These are phyloP conservation scores for Aporophyla lueneburgensis DNA, from an alignment of 2,888 invertebrate species.

Conservation along the genomic window DNA sequence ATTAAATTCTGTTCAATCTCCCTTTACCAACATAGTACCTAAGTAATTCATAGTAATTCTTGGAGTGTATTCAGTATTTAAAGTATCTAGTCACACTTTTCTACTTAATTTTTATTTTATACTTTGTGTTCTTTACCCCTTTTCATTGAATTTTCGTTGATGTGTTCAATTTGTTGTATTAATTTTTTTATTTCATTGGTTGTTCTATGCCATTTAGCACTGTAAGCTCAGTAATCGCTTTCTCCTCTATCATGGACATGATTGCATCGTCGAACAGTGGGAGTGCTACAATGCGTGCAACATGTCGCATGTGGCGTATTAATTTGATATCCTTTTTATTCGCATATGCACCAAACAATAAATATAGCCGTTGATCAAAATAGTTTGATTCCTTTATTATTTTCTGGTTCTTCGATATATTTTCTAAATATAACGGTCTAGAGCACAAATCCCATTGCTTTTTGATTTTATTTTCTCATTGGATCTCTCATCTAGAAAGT, in stretches of 20 bases:
- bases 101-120: no score
- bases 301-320: constrained; percentile 72
- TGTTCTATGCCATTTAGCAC: no score
- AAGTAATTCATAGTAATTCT: no score
- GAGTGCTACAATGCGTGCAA: constrained; percentile 72
- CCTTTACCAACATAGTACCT: no score
- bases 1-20: no score
- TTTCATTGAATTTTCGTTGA: no score
- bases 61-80: no score
- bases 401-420: background rate
- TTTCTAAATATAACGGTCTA: background rate
- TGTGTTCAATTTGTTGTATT: no score
- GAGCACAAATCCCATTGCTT: background rate
- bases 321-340: constrained; percentile 74
- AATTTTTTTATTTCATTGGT: no score
- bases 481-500: background rate
- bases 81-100: no score
- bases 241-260: constrained; percentile 50
- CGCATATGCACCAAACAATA: constrained; percentile 53
- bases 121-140: no score
- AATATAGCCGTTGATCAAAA: constrained; percentile 46
- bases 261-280: constrained; percentile 70
- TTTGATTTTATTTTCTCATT: background rate
- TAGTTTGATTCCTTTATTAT: constrained; percentile 18
- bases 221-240: constrained; percentile 43